These are phyloP conservation scores for Pectinophora gossypiella DNA, from an alignment of 1,140 invertebrate genomes.

Conservation along the genomic window DNA sequence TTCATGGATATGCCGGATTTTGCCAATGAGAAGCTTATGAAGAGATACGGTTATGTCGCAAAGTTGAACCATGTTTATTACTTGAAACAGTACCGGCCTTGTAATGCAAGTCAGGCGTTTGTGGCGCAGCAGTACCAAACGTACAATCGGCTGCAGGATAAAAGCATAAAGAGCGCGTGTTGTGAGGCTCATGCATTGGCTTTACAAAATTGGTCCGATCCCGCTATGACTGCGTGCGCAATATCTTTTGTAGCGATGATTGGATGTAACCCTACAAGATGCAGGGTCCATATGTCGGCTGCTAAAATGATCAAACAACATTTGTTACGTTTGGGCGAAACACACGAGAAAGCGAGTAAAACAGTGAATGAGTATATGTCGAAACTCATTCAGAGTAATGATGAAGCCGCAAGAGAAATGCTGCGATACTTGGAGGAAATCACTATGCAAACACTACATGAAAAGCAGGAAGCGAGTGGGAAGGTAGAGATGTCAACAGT, in stretches of 20 bases:
- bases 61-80: constrained; percentile 79
- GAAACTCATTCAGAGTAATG: constrained; percentile 57
- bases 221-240: constrained; percentile 75
- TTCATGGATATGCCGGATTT: constrained; percentile 76
- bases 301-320: constrained; percentile 69
- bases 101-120: constrained; percentile 77
- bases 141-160: constrained; percentile 65
- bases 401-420: constrained; percentile 53
- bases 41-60: constrained; percentile 78
- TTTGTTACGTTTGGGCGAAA: constrained; percentile 37
- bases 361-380: constrained; percentile 57
- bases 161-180: constrained; percentile 73
- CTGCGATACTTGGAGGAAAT: constrained; percentile 66
- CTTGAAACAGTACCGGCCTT: constrained; percentile 79
- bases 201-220: constrained; percentile 75
- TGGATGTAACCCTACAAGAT: constrained; percentile 75
- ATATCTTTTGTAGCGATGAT: constrained; percentile 80
- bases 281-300: constrained; percentile 76
- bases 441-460: constrained; percentile 34
- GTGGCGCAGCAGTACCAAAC: constrained; percentile 67
- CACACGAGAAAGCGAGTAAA: constrained; percentile 55
- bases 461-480: constrained; percentile 53
- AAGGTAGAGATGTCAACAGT: constrained; percentile 59
- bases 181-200: constrained; percentile 77
- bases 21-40: constrained; percentile 72